Conservation (phyloP, 2,797 vertebrate genomes). For the Pipistrellus pipistrellus region DNA sequence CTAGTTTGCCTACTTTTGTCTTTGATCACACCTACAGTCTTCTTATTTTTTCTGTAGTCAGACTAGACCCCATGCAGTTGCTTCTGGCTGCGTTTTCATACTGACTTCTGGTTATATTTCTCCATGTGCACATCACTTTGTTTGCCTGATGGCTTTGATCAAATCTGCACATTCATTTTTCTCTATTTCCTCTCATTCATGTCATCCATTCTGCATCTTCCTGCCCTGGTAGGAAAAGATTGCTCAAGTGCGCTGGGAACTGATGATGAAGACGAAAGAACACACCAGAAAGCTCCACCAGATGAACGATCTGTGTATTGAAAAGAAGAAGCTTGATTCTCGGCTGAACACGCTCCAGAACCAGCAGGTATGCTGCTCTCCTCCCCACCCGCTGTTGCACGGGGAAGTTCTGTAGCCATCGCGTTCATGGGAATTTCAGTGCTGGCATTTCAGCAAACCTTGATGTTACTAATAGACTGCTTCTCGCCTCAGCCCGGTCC, state of each 20-base stretch:
- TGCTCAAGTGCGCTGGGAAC: slow-evolving; percentile 82
- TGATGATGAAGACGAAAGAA: slow-evolving; percentile 89
- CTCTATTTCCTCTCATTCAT: slow-evolving; percentile 25
- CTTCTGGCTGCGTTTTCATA: background rate
- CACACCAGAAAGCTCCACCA: slow-evolving; percentile 90
- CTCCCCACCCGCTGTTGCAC: background rate
- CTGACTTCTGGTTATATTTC: background rate
- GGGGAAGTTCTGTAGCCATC: too few relatives aligned
- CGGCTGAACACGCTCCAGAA: slow-evolving; percentile 89
- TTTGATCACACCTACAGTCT: background rate
- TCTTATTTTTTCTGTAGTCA: background rate
- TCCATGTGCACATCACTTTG: background rate
- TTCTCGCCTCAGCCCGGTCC: background rate
- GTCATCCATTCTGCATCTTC: slow-evolving; percentile 1
- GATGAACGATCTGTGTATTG: slow-evolving; percentile 86
- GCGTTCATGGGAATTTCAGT: background rate
- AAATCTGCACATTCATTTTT: background rate
- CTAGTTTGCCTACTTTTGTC: background rate
- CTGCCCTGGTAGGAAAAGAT: slow-evolving; percentile 89
- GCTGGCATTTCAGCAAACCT: background rate
- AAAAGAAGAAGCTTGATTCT: slow-evolving; percentile 91
- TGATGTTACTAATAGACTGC: background rate
- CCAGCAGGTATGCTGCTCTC: slow-evolving; percentile 87
- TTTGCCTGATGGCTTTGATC: slow-evolving; percentile 17
- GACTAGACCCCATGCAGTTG: background rate